Percentiles rank a stretch among this genome's conserved stretches.
Evolutionary conservation across 2,797 vertebrate species (phyloP).

Genomic region (Pangasius macronema): DNA sequence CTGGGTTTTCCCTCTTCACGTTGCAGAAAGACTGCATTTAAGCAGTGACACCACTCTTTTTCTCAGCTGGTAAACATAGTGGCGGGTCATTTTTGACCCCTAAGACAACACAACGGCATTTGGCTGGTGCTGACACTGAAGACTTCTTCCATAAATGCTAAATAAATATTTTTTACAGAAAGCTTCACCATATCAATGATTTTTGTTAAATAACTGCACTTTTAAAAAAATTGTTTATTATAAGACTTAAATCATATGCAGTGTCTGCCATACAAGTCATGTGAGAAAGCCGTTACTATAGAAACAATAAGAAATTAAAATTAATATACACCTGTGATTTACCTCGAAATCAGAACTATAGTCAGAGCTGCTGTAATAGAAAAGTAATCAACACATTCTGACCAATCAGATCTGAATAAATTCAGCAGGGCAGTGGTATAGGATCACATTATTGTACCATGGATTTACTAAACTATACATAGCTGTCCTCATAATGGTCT

Average conservation of each 20-base stretch:
- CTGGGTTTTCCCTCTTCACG: too few species aligned
- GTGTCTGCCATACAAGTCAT: neutral
- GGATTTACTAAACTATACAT: neutral
- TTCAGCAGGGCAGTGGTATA: neutral
- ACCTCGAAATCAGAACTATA: neutral
- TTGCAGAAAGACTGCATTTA: too few species aligned
- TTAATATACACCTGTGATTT: neutral
- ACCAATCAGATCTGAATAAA: neutral
- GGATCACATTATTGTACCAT: neutral
- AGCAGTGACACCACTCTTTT: too few species aligned
- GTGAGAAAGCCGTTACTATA: neutral
- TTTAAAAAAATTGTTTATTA: neutral
- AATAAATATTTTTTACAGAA: neutral
- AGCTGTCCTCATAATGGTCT: neutral
- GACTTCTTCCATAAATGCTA: neutral
- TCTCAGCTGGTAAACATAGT: too few species aligned
- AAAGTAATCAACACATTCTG: neutral
- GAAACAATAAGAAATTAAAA: neutral
- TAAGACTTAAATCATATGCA: neutral
- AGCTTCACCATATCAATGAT: neutral
- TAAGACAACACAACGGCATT: neutral
- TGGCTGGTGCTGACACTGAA: neutral
- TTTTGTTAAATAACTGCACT: neutral
- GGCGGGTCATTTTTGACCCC: too few species aligned
- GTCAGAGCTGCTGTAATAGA: neutral